phyloP scores from a whole-genome alignment of 2,888 invertebrate genomes.

The Frankliniella intonsa region DNA sequence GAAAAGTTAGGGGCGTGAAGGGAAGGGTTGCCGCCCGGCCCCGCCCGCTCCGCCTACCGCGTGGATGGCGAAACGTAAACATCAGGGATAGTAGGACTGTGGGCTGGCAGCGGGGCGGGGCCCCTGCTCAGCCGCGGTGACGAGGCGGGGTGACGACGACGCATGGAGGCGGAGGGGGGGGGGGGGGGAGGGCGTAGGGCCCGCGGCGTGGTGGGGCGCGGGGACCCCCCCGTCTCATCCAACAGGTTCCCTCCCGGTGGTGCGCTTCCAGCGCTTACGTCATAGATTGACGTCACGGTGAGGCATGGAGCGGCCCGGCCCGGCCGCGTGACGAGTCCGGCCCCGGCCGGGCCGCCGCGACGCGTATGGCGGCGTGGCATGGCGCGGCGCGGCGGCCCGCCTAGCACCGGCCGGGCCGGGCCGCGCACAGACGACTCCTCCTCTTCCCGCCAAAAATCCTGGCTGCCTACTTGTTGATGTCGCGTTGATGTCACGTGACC shows the following conservation, averaged over 20 bases:
- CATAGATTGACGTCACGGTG: constrained; percentile 16
- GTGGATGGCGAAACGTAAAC: too few species aligned
- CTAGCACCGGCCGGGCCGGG: neutral
- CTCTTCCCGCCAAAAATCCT: neutral
- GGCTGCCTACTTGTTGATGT: neutral
- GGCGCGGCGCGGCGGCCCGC: neutral
- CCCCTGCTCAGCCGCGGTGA: neutral
- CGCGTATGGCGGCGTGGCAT: neutral
- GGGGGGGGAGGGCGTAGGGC: constrained; percentile 33
- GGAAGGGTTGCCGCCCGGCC: too few species aligned
- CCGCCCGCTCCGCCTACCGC: too few species aligned
- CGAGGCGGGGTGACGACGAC: neutral
- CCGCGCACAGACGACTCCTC: neutral
- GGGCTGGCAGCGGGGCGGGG: neutral
- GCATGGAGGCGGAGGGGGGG: constrained; percentile 35
- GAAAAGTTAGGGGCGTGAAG: too few species aligned
- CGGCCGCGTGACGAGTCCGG: neutral
- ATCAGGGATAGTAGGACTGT: neutral
- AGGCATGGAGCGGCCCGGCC: neutral
- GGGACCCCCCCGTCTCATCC: constrained; percentile 5
- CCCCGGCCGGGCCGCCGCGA: neutral
- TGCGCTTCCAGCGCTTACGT: constrained; percentile 16
- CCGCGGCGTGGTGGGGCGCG: too few species aligned
- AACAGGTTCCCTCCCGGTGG: constrained; percentile 1
- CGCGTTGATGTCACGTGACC: neutral